A percentile compares a stretch with the other conserved stretches of the same genome.
phyloP scores from a whole-genome alignment of 1,140 invertebrate species.

The Periplaneta americana region DNA sequence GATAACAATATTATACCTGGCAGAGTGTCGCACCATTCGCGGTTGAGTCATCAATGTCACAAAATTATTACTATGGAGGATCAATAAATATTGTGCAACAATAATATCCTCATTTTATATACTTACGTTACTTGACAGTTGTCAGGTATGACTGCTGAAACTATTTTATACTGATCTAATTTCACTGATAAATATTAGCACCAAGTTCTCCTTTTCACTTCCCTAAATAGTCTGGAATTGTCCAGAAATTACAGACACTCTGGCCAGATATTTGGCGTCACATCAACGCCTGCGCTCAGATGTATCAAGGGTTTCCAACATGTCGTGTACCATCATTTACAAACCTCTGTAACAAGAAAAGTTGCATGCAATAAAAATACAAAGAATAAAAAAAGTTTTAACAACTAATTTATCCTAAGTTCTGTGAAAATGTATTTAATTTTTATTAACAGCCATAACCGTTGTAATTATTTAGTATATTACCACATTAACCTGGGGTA shows the following conservation, averaged over 20 bases:
- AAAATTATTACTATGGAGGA: background rate
- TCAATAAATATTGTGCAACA: background rate
- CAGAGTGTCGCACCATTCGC: background rate
- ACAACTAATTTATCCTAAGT: no score
- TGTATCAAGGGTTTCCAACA: background rate
- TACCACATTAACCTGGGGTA: no score
- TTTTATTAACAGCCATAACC: no score
- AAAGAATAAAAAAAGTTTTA: background rate
- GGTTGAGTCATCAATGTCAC: background rate
- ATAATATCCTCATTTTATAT: background rate
- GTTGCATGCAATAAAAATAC: background rate
- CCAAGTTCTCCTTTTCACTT: background rate
- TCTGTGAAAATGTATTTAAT: no score
- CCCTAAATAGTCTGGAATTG: background rate
- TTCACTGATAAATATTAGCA: background rate
- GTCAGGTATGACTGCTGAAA: background rate
- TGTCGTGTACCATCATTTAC: background rate
- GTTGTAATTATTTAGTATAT: no score
- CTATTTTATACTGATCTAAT: background rate
- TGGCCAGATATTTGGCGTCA: background rate
- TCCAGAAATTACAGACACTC: background rate
- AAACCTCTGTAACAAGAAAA: background rate
- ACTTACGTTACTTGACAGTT: background rate
- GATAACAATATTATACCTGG: background rate
- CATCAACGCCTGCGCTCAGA: background rate